Percentiles rank a stretch among this genome's conserved stretches.
Conservation (phyloP, 2,888 invertebrate species). For the Eristalis arbustorum region DNA sequence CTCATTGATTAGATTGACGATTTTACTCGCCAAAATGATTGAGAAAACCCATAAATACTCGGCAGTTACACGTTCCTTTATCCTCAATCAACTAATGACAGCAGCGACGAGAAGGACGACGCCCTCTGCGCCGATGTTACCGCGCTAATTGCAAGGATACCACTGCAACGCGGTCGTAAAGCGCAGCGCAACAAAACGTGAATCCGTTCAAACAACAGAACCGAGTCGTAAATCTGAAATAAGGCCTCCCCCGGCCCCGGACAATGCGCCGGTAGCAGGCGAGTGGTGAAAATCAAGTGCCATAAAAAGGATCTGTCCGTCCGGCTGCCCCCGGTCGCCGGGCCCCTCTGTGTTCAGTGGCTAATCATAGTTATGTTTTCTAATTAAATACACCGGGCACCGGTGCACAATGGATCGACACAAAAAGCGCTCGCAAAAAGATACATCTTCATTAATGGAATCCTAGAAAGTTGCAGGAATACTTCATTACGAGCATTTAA, state of each 20-base stretch:
- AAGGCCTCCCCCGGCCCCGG: not conserved
- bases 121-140: not conserved
- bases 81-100: conserved; percentile 37
- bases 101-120: not conserved
- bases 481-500: conserved; percentile 55
- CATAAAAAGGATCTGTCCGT: conserved; percentile 32
- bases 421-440: conserved; percentile 25
- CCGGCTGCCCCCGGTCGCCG: not conserved
- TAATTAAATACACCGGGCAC: not conserved
- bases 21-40: not conserved
- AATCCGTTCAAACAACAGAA: conserved; percentile 18
- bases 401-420: conserved; percentile 37
- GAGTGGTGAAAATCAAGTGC: conserved; percentile 33
- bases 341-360: conserved; percentile 13
- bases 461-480: conserved; percentile 46
- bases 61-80: not conserved
- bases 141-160: conserved; percentile 42
- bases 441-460: conserved; percentile 58
- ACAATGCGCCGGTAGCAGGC: conserved; percentile 28
- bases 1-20: not conserved
- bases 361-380: not conserved
- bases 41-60: not conserved
- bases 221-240: conserved; percentile 22
- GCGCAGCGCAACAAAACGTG: conserved; percentile 9
- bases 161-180: conserved; percentile 16